Base-by-base conservation (phyloP, 2,797 vertebrate genomes). In the Acanthopagrus latus region DNA sequence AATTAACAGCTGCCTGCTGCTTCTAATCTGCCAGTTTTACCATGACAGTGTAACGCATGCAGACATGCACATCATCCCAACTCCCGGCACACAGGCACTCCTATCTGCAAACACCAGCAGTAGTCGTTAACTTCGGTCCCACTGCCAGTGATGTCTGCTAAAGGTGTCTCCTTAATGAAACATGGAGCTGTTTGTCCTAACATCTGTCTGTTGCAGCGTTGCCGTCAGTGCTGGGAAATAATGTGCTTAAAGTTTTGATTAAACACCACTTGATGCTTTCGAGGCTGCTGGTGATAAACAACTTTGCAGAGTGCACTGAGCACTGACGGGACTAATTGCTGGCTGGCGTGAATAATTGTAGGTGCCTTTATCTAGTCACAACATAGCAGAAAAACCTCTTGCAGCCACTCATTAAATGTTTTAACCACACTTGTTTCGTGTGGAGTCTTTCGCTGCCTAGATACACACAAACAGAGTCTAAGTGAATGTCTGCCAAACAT, bases 261-360 rank as follows among this genome's bases (percentile, higher is more conserved):
- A 76, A 86, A 87, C 62, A 71, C 23, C 43, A 75, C 74, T 84
- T 51, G 52, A 76, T 77, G 80, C 64, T 83, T 80, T 80, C 27
- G 68, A 50, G 75, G 78, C 80, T 71, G 70, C 76, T 75, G 44
- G 51, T 74, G 86, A 86, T 84, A 80, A 91, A 89, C 83, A 90
- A 84, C 79, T 86, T 86, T 74, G 75, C 55, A 77, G 74, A 85
- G 80, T 69, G 77, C 52, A 64, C 46, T 13, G 51, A 64, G 78
- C 65, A 78, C 70, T 72, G 82, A 85, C 84, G 67, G 60, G 69
- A 79, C 83, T 93, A 94, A 93, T 92, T 86, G 87, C 84, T 21
- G 77, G 85, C 87, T 93, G 91, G 84, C 85, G 81, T 38, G 56
- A 77, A 81, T 92, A 91, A 93, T 93, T 93, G 77, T 64, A 67